Evolutionary conservation across 2,888 invertebrate genomes (phyloP).

Genomic region (Diplazon laetatorius): DNA sequence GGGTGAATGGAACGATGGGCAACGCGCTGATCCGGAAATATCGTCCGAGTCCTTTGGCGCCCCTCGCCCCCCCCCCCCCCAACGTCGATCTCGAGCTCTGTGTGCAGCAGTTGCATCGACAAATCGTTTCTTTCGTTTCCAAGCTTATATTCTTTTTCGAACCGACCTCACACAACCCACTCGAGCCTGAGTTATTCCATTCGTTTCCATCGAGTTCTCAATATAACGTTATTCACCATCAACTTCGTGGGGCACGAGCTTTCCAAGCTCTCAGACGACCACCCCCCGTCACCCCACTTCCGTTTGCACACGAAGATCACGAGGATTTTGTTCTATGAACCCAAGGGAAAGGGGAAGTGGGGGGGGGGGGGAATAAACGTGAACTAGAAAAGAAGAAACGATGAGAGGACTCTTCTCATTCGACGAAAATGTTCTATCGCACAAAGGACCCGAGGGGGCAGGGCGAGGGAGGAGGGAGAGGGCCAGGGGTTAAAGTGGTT

Average conservation of each 20-base stretch:
- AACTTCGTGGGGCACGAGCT: slow-evolving; percentile 4
- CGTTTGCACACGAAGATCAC: slow-evolving; percentile 6
- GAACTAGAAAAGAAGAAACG: no score
- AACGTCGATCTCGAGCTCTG: background rate
- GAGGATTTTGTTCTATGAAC: slow-evolving; percentile 11
- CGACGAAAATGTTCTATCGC: background rate
- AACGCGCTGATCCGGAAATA: slow-evolving; percentile 2
- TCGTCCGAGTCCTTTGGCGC: background rate
- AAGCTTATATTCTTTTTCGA: slow-evolving; percentile 25
- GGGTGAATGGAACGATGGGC: background rate
- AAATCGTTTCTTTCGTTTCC: no score
- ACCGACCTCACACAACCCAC: slow-evolving; percentile 1
- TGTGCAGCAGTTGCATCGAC: slow-evolving; percentile 2
- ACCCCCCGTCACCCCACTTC: background rate
- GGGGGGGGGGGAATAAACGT: background rate
- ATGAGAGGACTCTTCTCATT: no score
- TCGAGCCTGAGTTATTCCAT: slow-evolving; percentile 36
- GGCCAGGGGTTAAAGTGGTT: slow-evolving; percentile 21
- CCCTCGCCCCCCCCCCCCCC: no score
- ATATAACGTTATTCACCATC: slow-evolving; percentile 7
- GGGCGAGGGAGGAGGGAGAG: no score
- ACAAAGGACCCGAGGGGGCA: slow-evolving; percentile 41
- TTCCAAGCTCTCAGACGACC: background rate
- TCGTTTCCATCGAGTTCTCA: slow-evolving; percentile 24
- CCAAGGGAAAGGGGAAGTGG: background rate